A percentile compares a stretch with the other conserved stretches of the same genome.
Conservation (phyloP, 2,797 vertebrate genomes). For the Chromis chromis region DNA sequence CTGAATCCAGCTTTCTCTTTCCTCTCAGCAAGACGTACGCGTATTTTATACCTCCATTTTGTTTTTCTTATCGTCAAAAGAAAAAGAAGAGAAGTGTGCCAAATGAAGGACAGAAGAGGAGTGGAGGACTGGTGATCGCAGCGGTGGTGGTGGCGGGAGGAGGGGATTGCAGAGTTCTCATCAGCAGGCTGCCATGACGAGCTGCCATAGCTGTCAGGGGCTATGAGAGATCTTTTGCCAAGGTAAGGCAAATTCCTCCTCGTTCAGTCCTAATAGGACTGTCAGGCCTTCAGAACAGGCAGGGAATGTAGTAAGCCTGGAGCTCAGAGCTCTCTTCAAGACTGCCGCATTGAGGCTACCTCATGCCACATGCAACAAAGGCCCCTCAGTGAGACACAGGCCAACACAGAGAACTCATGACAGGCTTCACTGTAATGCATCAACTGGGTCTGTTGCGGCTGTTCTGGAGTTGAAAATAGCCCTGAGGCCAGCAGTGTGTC, state of each 20-base stretch:
- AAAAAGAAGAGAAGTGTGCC: constrained; percentile 7
- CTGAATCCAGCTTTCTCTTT: constrained; percentile 16
- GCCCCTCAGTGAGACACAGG: constrained; percentile 57
- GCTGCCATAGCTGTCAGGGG: constrained; percentile 76
- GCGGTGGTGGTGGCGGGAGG: constrained; percentile 1
- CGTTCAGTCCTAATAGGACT: constrained; percentile 76
- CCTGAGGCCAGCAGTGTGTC: constrained; percentile 41
- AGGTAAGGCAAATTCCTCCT: constrained; percentile 78
- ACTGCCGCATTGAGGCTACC: constrained; percentile 44
- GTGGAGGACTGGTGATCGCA: constrained; percentile 34
- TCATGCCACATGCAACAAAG: constrained; percentile 69
- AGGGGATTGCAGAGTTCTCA: constrained; percentile 56
- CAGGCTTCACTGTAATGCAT: constrained; percentile 62
- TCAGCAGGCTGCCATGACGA: constrained; percentile 71
- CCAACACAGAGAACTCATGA: constrained; percentile 50
- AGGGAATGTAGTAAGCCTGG: constrained; percentile 46
- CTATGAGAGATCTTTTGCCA: constrained; percentile 75
- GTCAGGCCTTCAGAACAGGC: constrained; percentile 71
- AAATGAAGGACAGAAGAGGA: constrained; percentile 48
- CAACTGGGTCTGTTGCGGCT: constrained; percentile 32
- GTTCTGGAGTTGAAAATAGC: constrained; percentile 55
- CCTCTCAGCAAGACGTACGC: constrained; percentile 27
- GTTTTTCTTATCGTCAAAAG: constrained; percentile 47
- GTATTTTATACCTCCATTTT: constrained; percentile 57
- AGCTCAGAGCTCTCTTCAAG: constrained; percentile 57